Percentiles rank a stretch among this genome's conserved stretches.
Evolutionary conservation across 1,140 invertebrate genomes (phyloP).

Genomic region (Conus betulinus): DNA sequence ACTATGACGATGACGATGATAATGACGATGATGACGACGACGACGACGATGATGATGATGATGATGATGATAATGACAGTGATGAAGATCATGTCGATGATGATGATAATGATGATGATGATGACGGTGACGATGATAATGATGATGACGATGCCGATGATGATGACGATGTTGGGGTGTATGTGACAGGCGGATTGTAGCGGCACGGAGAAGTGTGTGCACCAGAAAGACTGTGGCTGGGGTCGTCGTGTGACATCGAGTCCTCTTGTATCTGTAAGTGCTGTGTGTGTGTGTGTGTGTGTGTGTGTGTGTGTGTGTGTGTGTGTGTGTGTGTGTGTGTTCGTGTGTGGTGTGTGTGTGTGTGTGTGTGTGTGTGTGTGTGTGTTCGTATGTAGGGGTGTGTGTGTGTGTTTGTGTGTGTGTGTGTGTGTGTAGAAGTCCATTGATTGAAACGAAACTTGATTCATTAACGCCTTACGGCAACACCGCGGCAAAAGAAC

Average conservation of each 20-base stretch:
- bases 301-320: constrained; percentile 19
- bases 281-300: background rate
- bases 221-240: background rate
- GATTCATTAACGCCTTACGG: no score
- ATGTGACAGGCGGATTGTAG: constrained; percentile 4
- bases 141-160: no score
- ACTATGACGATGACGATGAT: constrained; percentile 38
- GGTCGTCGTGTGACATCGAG: background rate
- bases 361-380: background rate
- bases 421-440: background rate
- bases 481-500: no score
- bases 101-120: constrained; percentile 22
- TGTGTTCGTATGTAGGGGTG: background rate
- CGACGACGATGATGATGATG: background rate
- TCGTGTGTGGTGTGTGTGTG: no score
- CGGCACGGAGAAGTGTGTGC: constrained; percentile 12
- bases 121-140: constrained; percentile 39
- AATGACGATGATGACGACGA: no score
- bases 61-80: background rate
- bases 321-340: background rate
- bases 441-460: background rate
- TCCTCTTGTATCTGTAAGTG: constrained; percentile 19
- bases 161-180: no score
- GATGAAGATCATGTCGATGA: constrained; percentile 40
- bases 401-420: constrained; percentile 18